Base-by-base conservation (phyloP, 53 echinoderm and acorn worm genomes). In the Paracentrotus lividus region DNA sequence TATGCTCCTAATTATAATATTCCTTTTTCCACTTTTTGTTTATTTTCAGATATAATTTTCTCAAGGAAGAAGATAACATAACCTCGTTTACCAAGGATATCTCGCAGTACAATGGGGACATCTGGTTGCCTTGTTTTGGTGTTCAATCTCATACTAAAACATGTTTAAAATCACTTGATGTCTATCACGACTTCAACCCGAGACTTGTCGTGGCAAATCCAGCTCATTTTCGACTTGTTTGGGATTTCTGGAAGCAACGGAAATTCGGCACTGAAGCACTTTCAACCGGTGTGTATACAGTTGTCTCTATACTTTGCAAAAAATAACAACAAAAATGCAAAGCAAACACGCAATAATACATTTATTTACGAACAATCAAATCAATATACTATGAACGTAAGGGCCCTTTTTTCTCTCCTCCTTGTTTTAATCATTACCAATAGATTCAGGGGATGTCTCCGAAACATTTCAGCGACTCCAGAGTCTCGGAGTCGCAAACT, bases 71-170 rank as follows among this genome's bases (percentile, higher is more conserved):
- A 40, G 92, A 21, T 8, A 92, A 92, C 58, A 55, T 92, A 9
- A 57, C 92, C 12, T 77, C 77, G 1, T 93, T 93, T 61, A 42
- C 60, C 26, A 36, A 47, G 24, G 49, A 3, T 31, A 16, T 54
- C 1, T 86, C 85, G 0, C 86, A 93, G 69, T 93, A 93, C 31
- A 42, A 85, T 14, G 93, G 86, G 3, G 26, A 54, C 16, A 43
- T 93, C 33, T 93, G 93, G 93, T 42, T 93, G 52, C 86, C 93
- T 49, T 93, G 93, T 42, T 93, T 93, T n/a, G 93, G 93, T 31
- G 69, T 93, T 49, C 66, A 85, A 68, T 55, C 81, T 4, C 92
- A 78, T 59, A 33, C 49, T 3, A 44, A 38, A 21, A 43, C 54
- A 36, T 93, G 93, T 49, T 34, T 86, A 15, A 65, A 86, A 29